Conservation (phyloP, 2,888 invertebrate genomes). For the Conomelus anceps region DNA sequence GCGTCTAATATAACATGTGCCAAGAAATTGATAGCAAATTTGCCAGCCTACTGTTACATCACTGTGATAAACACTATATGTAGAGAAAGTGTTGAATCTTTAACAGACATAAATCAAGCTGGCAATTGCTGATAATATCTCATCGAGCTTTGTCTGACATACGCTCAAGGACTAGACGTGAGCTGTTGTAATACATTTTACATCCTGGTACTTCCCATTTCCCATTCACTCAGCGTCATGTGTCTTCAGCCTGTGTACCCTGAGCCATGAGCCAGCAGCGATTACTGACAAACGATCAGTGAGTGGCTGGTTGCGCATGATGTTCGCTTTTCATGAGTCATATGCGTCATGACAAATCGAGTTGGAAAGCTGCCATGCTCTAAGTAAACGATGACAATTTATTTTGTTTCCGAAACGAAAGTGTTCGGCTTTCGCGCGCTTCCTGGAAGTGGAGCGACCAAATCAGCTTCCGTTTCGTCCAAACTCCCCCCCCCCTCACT, state of each 20-base stretch:
- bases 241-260: too few species aligned
- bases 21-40: neutral
- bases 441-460: neutral
- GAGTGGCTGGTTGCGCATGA: neutral
- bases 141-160: neutral
- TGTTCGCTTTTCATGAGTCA: neutral
- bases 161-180: neutral
- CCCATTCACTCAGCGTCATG: neutral
- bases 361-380: neutral
- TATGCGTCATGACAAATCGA: neutral
- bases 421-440: neutral
- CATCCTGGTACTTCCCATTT: neutral
- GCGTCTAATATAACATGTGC: neutral
- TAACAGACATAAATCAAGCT: neutral
- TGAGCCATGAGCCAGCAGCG: neutral
- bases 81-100: neutral
- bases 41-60: neutral
- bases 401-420: neutral
- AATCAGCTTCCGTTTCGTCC: neutral
- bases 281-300: neutral
- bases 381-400: neutral
- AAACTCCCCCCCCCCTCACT: neutral
- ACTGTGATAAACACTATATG: neutral
- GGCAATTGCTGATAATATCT: neutral
- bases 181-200: neutral